These are phyloP conservation scores for Larimichthys polyactis DNA, from an alignment of 2,113 vertebrate genomes.

Conservation along the genomic window DNA sequence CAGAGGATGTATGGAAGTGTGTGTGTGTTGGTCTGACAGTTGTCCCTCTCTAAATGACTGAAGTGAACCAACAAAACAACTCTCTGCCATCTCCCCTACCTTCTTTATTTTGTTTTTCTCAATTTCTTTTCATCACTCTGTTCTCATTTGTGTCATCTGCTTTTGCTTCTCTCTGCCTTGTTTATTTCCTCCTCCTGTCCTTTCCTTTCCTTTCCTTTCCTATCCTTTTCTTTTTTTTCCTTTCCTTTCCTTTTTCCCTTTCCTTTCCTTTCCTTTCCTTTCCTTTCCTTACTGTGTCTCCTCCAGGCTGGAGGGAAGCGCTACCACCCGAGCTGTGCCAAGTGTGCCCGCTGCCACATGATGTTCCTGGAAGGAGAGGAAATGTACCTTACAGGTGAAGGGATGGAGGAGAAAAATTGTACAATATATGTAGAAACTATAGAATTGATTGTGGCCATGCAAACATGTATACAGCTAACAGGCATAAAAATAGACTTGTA, in stretches of 20 bases:
- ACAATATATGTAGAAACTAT: background rate
- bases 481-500: constrained; percentile 51
- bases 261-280: background rate
- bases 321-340: constrained; percentile 95
- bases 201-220: background rate
- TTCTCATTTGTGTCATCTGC: constrained; percentile 29
- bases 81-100: constrained; percentile 25
- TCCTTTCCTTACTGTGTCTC: background rate
- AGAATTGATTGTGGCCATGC: background rate
- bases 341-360: constrained; percentile 95
- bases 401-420: background rate
- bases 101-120: constrained; percentile 34
- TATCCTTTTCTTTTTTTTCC: background rate
- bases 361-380: constrained; percentile 97
- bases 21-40: constrained; percentile 38
- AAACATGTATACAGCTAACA: constrained; percentile 16
- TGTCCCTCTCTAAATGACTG: constrained; percentile 51
- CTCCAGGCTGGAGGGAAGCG: constrained; percentile 95
- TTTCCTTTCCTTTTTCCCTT: background rate
- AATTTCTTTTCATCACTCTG: constrained; percentile 25
- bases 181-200: constrained; percentile 1
- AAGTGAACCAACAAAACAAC: constrained; percentile 50
- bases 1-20: background rate
- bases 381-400: constrained; percentile 96
- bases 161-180: constrained; percentile 8